A percentile compares a stretch with the other conserved stretches of the same genome.
These are phyloP conservation scores for Notothenia rossii DNA, from an alignment of 2,113 vertebrate species.

Conservation along the genomic window DNA sequence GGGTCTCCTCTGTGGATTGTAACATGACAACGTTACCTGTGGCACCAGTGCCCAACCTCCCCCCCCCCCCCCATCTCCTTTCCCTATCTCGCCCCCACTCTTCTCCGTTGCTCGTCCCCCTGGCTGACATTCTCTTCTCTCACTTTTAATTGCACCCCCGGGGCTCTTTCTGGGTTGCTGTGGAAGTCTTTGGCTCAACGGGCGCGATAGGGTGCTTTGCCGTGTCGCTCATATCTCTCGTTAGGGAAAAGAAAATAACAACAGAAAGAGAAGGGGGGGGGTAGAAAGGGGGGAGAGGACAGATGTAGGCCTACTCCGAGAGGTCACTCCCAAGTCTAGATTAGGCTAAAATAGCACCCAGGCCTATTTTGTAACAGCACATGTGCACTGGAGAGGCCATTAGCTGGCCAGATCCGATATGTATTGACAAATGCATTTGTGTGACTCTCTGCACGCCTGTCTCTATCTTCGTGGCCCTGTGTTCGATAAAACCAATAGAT, in stretches of 20 bases:
- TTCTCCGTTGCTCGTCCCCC: slow-evolving; percentile 48
- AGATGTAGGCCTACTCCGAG: slow-evolving; percentile 10
- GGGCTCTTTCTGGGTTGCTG: slow-evolving; percentile 75
- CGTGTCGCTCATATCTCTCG: slow-evolving; percentile 72
- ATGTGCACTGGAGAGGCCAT: slow-evolving; percentile 64
- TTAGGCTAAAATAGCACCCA: slow-evolving; percentile 59
- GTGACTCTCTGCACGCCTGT: slow-evolving; percentile 43
- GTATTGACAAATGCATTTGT: slow-evolving; percentile 75
- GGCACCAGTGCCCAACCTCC: slow-evolving; percentile 34
- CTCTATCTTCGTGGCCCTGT: slow-evolving; percentile 45
- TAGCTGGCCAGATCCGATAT: slow-evolving; percentile 67
- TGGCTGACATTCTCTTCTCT: slow-evolving; percentile 83
- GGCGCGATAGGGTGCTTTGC: slow-evolving; percentile 73
- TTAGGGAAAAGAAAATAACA: slow-evolving; percentile 53
- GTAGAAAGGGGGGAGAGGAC: background rate
- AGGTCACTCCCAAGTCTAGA: slow-evolving; percentile 19
- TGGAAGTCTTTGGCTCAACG: slow-evolving; percentile 76
- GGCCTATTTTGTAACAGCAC: slow-evolving; percentile 22
- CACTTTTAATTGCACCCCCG: slow-evolving; percentile 85
- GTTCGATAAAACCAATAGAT: slow-evolving; percentile 74
- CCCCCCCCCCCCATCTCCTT: background rate
- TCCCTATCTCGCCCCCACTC: background rate
- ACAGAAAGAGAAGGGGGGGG: slow-evolving; percentile 24
- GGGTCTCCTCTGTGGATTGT: slow-evolving; percentile 72
- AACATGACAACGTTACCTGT: slow-evolving; percentile 70